Percentiles rank a stretch among this genome's conserved stretches.
phyloP scores from a whole-genome alignment of 2,888 invertebrate species.

The Diarsia dahlii region DNA sequence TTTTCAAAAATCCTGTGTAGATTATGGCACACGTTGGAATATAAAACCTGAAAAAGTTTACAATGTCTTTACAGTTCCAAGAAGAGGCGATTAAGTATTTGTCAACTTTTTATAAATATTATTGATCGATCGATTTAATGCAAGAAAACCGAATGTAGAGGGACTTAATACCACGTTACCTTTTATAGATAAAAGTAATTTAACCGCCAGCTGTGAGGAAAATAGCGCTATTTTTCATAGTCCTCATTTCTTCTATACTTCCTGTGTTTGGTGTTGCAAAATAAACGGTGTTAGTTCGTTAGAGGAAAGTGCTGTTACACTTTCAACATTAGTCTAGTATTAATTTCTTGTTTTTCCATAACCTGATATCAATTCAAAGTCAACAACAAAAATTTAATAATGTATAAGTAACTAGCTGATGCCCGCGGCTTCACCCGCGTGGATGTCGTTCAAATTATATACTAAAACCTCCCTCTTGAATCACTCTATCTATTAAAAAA shows the following conservation, averaged over 20 bases:
- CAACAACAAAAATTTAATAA: neutral
- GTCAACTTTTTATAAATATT: constrained; percentile 13
- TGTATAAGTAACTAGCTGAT: neutral
- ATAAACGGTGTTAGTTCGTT: constrained; percentile 5
- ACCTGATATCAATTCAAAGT: neutral
- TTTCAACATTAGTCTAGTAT: neutral
- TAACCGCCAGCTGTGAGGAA: constrained; percentile 41
- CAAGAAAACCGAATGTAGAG: constrained; percentile 10
- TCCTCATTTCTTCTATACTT: constrained; percentile 26
- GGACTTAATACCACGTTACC: constrained; percentile 31
- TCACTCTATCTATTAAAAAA: no score
- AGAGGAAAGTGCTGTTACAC: constrained; percentile 3
- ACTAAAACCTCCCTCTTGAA: no score
- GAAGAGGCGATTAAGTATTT: neutral
- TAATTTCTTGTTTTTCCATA: constrained; percentile 3
- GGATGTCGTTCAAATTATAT: no score
- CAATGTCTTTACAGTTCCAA: neutral
- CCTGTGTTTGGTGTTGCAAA: constrained; percentile 22
- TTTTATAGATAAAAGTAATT: constrained; percentile 45
- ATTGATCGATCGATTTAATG: neutral
- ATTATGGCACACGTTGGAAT: no score
- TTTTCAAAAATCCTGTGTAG: no score
- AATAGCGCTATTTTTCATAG: constrained; percentile 51
- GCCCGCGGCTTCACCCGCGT: no score
- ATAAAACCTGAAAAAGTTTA: no score